Base-by-base conservation (phyloP, 1,140 invertebrate genomes). In the Geopemphigus sp. region DNA sequence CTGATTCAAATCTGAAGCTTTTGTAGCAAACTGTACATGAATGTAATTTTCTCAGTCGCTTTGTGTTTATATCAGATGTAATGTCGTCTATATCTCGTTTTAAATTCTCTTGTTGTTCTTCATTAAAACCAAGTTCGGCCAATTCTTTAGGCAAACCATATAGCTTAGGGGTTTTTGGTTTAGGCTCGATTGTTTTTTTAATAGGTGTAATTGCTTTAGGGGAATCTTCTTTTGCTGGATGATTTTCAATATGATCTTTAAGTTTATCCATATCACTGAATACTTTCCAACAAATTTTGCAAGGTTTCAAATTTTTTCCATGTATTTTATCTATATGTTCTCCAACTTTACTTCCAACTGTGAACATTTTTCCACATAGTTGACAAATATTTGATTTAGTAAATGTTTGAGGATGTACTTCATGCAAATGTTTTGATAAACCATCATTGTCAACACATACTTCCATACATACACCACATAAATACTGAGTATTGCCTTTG, bases 271-370 rank as follows among this genome's bases (percentile, higher is more conserved):
- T 87, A 2, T 85, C 86, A 0, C 86, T 87, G 76, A 89, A 90
- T 10, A 90, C 87, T 50, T 88, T 87, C 26, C 90, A 83, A 83
- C 89, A 90, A 10, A 87, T 86, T 83, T 88, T 89, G 81, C 89
- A 90, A 1, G 88, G 88, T 39, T 86, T 86, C 74, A 89, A 90
- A 22, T 88, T 88, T 73, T 88, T 86, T 0, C 88, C 88, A 80
- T 90, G 89, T 53, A 87, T 88, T 80, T 89, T 89, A 80, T 88
- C 88, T n/a, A 89, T 86, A 81, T 90, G 89, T 82, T 90, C 88
- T 22, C 88, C 88, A 0, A 89, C 88, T 82, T 90, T 90, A 87
- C 88, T 89, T 70, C 89, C 89, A 0, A 87, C 88, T 0, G 88
- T 88, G 80, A 89, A 90, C 64, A 88, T 87, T 83, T 89, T 89